These are phyloP conservation scores for Austrolebias charrua DNA, from an alignment of 2,797 vertebrate genomes.

Conservation along the genomic window DNA sequence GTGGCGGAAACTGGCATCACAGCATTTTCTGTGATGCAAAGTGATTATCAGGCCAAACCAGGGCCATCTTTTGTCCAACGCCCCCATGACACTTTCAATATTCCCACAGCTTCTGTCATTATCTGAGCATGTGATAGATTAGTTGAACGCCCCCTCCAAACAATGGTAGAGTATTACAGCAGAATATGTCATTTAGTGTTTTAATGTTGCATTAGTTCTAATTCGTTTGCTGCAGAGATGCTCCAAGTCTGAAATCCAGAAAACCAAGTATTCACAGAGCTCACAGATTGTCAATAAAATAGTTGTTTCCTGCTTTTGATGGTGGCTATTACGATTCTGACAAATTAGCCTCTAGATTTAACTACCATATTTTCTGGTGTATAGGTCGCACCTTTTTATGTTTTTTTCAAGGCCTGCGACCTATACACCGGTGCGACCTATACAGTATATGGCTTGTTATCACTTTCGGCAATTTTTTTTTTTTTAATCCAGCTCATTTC, in stretches of 20 bases:
- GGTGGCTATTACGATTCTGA: slow-evolving; percentile 9
- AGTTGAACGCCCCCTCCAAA: not conserved
- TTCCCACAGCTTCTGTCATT: slow-evolving; percentile 3
- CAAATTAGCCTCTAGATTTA: slow-evolving; percentile 11
- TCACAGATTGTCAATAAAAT: not conserved
- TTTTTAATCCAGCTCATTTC: no score
- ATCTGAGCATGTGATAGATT: slow-evolving; percentile 11
- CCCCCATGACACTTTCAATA: not conserved
- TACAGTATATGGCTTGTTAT: no score
- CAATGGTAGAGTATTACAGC: not conserved
- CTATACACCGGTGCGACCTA: no score
- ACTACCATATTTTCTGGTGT: no score
- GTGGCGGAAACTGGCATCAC: slow-evolving; percentile 5
- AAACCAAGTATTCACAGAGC: not conserved
- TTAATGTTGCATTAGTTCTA: not conserved
- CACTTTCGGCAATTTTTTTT: no score
- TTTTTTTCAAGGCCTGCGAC: no score
- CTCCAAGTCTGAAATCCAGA: not conserved
- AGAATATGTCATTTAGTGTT: not conserved
- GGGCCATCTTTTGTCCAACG: slow-evolving; percentile 11
- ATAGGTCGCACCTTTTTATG: no score
- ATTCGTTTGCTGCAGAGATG: slow-evolving; percentile 11
- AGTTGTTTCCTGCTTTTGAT: no score
- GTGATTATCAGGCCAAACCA: slow-evolving; percentile 25
- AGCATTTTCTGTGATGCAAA: slow-evolving; percentile 2